A percentile compares a stretch with the other conserved stretches of the same genome.
Evolutionary conservation across 2,113 vertebrate species (phyloP).

Genomic region (Pseudorectes ferrugineus): DNA sequence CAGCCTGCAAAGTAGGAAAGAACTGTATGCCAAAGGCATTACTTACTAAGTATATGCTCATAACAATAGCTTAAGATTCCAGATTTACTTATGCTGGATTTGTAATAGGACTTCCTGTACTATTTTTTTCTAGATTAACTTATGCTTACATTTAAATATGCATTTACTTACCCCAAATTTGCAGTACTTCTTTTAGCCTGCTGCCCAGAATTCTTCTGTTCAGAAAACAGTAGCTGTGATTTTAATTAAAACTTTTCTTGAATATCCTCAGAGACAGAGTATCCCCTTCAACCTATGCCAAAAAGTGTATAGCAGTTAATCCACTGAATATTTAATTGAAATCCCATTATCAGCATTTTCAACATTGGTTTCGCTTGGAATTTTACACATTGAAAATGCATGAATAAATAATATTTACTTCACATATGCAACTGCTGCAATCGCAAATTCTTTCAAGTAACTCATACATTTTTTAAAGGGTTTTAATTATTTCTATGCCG

Average conservation of each 20-base stretch:
- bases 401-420: background rate
- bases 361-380: background rate
- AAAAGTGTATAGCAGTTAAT: background rate
- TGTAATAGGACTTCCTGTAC: background rate
- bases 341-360: background rate
- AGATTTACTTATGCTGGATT: background rate
- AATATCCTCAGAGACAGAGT: background rate
- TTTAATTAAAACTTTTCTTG: constrained; percentile 29
- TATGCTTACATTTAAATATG: background rate
- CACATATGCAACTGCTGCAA: background rate
- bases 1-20: background rate
- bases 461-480: background rate
- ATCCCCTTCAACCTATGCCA: constrained; percentile 4
- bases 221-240: background rate
- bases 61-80: background rate
- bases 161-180: background rate
- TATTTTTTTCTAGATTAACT: background rate
- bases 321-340: background rate
- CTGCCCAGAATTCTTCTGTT: background rate
- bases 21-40: background rate
- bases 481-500: background rate
- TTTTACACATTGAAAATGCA: background rate
- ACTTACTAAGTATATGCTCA: background rate
- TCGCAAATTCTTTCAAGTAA: background rate
- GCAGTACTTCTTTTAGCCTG: background rate